Base-by-base conservation (phyloP, 2,888 invertebrate species). In the Andricus quercusramuli region DNA sequence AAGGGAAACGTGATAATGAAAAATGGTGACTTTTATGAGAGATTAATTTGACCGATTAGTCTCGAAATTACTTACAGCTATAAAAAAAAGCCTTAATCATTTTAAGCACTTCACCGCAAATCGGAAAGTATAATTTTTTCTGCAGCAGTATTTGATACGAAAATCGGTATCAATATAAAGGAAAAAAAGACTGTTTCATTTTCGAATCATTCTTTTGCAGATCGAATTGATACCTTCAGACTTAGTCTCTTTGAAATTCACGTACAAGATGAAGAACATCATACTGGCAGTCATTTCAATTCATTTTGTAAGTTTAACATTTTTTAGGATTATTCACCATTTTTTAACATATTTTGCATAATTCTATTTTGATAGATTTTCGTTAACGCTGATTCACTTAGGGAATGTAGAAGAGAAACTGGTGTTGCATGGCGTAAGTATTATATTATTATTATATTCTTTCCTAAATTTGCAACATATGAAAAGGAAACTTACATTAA, bases 391-490 rank as follows among this genome's bases (percentile, higher is more conserved):
- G 89, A 90, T 80, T 87, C 89, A 77, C 87, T 87, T 76, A 86
- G 84, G 83, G 88, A 91, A 17, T 91, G 91, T 74, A 87, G 91
- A 22, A 88, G 78, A 51, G 85, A 89, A 81, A 85, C 86, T 0
- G 84, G 86, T 29, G 89, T 91, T 81, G 88, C 90, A 29, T 91
- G 89, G 89, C 86, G 91, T 91, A 83, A 87, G 85, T 85, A 67
- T 81, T 51, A 62, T 76, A 66, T 56, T n/a, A n/a, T n/a, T n/a
- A n/a, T n/a, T n/a, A n/a, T n/a, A n/a, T 68, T 41, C 41, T 44
- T 37, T 37, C 44, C 15, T 44, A 15, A 59, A 29, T 47, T 15
- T 17, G n/a, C n/a, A 13, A n/a, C 6, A 1, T 2, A n/a, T 56
- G 8, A 13, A 11, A 56, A 37, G 37, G 37, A 9, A 37, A 8